Base-by-base conservation (phyloP, 2,797 vertebrate species). In the Rhynchonycteris naso region DNA sequence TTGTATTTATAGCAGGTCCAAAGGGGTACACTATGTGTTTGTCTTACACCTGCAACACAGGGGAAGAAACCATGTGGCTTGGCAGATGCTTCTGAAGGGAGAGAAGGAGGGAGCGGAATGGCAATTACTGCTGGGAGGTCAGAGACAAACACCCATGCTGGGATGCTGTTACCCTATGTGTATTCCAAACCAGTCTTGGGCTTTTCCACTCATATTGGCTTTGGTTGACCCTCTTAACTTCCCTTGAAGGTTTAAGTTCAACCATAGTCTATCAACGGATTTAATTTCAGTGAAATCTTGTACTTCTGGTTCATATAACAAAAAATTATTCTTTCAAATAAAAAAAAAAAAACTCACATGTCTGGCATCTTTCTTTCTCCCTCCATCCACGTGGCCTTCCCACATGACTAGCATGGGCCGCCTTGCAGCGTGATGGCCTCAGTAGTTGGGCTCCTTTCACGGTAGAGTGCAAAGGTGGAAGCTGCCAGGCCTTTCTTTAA, bases 261-360 rank as follows among this genome's bases (percentile, higher is more conserved):
- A 5, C 68, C 26, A 4, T 81, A 26, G 63, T 84, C 82, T 90
- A 56, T 97, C 69, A 91, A 2, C n/a, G 61, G 47, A 94, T 94
- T 93, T 66, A 16, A 26, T 95, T 96, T 52, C 10, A 2, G 24
- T 59, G 79, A 94, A 94, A 93, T 96, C 92, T 90, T 94, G 71
- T 93, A 14, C 52, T 97, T 98, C 81, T 85, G 79, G 63, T 96
- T 97, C 80, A 83, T 91, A 91, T 96, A 96, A 96, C 88, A 96
- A 97, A 56, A 95, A 95, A 88, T 14, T 28, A 35, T 30, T 52
- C 30, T 88, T 82, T 63, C 26, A 91, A 26, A 43, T 82, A 9
- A 18, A 66, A 54, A 59, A 43, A 68, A 58, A 56, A 58, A 56
- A 65, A 56, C 59, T 18, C 13, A 28, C 15, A 2, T 7, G 2